A percentile compares a stretch with the other conserved stretches of the same genome.
These are phyloP conservation scores for Hypocryptadius cinnamomeus DNA, from an alignment of 2,113 vertebrate genomes.

Conservation along the genomic window DNA sequence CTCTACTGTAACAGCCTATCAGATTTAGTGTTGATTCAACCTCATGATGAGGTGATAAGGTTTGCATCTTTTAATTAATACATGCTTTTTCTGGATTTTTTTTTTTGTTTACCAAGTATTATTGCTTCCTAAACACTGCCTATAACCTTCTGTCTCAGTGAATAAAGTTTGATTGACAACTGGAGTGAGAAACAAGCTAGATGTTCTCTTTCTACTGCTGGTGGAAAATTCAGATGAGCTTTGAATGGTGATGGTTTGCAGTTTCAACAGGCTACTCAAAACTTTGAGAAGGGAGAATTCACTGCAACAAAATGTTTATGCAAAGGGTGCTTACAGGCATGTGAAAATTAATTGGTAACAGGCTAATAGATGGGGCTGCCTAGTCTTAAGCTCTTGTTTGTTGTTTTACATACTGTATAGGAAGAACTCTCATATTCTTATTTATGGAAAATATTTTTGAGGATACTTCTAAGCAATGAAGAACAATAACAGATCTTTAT, in stretches of 20 bases:
- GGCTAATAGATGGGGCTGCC: neutral
- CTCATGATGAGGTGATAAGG: rapidly evolving
- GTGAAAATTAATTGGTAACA: neutral
- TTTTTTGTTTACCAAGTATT: neutral
- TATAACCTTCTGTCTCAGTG: neutral
- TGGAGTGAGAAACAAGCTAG: neutral
- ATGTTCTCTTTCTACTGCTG: neutral
- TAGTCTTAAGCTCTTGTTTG: neutral
- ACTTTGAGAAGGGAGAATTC: neutral
- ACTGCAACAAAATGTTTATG: neutral
- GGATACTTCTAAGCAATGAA: neutral
- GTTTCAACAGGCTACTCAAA: neutral
- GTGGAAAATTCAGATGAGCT: neutral
- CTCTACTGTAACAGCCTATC: neutral
- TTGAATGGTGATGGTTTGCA: neutral
- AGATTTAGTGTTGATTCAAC: neutral
- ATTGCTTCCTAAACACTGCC: neutral
- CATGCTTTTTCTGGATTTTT: neutral
- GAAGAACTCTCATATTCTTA: neutral
- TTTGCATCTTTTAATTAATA: neutral
- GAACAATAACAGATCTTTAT: neutral
- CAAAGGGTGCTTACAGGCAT: neutral
- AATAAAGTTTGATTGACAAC: neutral
- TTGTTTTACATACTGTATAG: neutral
- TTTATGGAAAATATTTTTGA: neutral